phyloP scores from a whole-genome alignment of 2,113 vertebrate genomes.

The Spilogale gracilis region DNA sequence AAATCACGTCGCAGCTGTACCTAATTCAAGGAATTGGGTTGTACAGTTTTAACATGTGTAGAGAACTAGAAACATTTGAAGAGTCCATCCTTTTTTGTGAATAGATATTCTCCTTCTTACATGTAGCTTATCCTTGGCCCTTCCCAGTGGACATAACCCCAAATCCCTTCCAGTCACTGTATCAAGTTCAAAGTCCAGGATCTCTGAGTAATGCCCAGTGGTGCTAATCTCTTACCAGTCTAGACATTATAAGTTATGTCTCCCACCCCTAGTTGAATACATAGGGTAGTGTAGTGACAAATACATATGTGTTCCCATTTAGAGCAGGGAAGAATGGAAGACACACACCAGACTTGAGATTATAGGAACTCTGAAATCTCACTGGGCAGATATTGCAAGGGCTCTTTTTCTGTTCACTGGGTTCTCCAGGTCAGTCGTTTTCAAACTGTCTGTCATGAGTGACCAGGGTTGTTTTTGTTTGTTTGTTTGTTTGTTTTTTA shows the following conservation, averaged over 20 bases:
- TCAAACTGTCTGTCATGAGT: background rate
- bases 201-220: background rate
- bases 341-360: background rate
- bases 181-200: background rate
- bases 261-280: background rate
- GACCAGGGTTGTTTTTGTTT: background rate
- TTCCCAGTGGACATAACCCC: background rate
- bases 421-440: background rate
- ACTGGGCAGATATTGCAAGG: background rate
- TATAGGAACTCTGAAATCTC: background rate
- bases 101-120: background rate
- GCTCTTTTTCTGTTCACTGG: background rate
- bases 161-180: background rate
- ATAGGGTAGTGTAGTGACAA: background rate
- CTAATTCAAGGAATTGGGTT: background rate
- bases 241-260: background rate
- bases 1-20: background rate
- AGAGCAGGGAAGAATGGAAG: background rate
- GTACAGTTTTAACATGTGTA: background rate
- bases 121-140: background rate
- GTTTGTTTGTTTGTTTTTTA: background rate
- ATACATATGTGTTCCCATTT: background rate
- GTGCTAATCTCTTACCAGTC: background rate
- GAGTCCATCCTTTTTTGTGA: background rate
- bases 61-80: conserved; percentile 13